Evolutionary conservation across 2,113 vertebrate genomes (phyloP).

Genomic region (Eurypyga helias): DNA sequence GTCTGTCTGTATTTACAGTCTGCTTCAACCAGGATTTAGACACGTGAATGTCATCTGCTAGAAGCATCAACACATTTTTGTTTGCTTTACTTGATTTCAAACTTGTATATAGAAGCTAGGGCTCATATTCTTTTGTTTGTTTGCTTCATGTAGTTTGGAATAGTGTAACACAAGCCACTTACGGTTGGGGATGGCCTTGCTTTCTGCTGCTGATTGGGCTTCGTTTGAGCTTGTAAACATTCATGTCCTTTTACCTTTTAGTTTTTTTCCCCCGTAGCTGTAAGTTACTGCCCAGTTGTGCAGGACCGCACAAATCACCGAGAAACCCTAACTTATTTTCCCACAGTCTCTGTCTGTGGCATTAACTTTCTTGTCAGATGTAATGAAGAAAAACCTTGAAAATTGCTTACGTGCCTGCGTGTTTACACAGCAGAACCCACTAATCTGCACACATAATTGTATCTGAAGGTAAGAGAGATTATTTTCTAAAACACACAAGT

Average conservation of each 20-base stretch:
- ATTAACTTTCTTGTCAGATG: constrained; percentile 48
- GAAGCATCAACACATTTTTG: not conserved
- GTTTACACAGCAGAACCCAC: constrained; percentile 63
- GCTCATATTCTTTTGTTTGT: not conserved
- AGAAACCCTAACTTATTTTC: constrained; percentile 49
- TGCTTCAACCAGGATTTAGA: not conserved
- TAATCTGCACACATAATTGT: constrained; percentile 56
- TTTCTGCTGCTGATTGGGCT: constrained; percentile 39
- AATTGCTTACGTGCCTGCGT: constrained; percentile 41
- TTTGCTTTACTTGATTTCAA: constrained; percentile 36
- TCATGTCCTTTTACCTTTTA: accelerated
- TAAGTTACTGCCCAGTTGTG: constrained; percentile 13
- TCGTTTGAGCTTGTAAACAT: constrained; percentile 37
- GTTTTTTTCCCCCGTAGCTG: not conserved
- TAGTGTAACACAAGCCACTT: not conserved
- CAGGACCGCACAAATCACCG: not conserved
- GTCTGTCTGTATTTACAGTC: not conserved
- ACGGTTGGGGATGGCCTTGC: constrained; percentile 9
- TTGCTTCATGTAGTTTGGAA: not conserved
- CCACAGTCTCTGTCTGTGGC: constrained; percentile 34
- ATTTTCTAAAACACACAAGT: constrained; percentile 63
- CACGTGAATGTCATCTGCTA: not conserved
- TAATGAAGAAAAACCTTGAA: constrained; percentile 63
- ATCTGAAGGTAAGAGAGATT: constrained; percentile 40
- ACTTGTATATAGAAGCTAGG: not conserved